Percentiles rank a stretch among this genome's conserved stretches.
phyloP scores from a whole-genome alignment of 1,140 invertebrate species.

The Drosophila melanogaster region Release_6_plus_ISO1_MT NC_004354.4:15641001-15641500 shows the following conservation, averaged over 20 bases:
- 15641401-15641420: conserved; percentile 38
- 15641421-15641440: conserved; percentile 8
- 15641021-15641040: background rate
- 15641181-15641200: conserved; percentile 5
- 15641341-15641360: conserved; percentile 8
- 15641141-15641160: background rate
- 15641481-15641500: conserved; percentile 83
- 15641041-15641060: background rate
- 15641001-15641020: conserved; percentile 6
- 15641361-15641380: background rate
- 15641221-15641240: conserved; percentile 72
- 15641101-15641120: no score
- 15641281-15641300: conserved; percentile 38
- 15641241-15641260: conserved; percentile 74
- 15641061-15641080: no score
- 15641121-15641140: no score
- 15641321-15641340: background rate
- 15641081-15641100: no score
- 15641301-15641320: background rate
- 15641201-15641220: conserved; percentile 36
- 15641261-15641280: conserved; percentile 72
- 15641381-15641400: background rate
- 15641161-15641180: conserved; percentile 2
- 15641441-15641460: conserved; percentile 40
- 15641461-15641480: conserved; percentile 74